A percentile compares a stretch with the other conserved stretches of the same genome.
These are phyloP conservation scores for Amyelois transitella DNA, from an alignment of 1,140 invertebrate genomes.

Conservation along the genomic window DNA sequence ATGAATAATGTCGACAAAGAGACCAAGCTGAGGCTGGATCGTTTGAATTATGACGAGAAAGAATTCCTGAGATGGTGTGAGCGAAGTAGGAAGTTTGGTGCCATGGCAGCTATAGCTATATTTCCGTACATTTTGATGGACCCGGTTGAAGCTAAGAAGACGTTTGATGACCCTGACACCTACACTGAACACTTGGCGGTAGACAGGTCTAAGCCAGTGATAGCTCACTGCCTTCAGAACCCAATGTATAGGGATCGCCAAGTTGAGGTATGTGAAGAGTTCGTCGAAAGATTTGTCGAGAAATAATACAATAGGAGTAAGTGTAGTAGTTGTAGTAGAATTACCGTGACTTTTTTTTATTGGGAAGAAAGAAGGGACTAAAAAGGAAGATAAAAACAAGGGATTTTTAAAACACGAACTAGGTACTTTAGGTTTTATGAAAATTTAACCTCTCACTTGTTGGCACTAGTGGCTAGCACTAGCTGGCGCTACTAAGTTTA, in stretches of 20 bases:
- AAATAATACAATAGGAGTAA: neutral
- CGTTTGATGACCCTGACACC: constrained; percentile 46
- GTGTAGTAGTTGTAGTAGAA: too few species aligned
- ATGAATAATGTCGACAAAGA: constrained; percentile 27
- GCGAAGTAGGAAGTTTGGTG: constrained; percentile 30
- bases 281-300: constrained; percentile 37
- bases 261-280: constrained; percentile 43
- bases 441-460: too few species aligned
- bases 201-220: constrained; percentile 43
- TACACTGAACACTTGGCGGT: constrained; percentile 26
- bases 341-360: too few species aligned
- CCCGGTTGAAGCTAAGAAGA: constrained; percentile 26
- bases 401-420: too few species aligned
- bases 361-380: too few species aligned
- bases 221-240: constrained; percentile 24
- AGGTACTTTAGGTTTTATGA: too few species aligned
- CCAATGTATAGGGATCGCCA: constrained; percentile 25
- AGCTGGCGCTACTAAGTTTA: too few species aligned
- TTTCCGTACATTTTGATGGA: constrained; percentile 47
- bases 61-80: constrained; percentile 40
- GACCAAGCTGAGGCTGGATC: constrained; percentile 29
- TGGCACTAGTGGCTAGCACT: too few species aligned
- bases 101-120: constrained; percentile 31
- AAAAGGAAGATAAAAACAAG: too few species aligned
- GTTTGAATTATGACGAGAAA: constrained; percentile 28